A percentile compares a stretch with the other conserved stretches of the same genome.
These are phyloP conservation scores for Dione vanillae DNA, from an alignment of 2,888 invertebrate species.

Conservation along the genomic window DNA sequence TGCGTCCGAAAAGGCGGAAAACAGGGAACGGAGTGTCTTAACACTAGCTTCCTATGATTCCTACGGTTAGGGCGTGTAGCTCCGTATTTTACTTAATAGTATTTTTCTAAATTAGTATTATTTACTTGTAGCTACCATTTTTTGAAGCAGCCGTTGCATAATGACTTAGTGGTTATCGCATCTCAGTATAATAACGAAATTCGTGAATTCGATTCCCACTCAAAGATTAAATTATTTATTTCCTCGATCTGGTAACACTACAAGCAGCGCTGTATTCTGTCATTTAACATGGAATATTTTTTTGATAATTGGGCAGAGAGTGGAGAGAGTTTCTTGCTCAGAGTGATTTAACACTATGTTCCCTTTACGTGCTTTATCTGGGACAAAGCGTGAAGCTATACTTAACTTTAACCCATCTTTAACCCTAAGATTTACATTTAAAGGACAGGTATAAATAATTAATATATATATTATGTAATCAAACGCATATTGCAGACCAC, in stretches of 20 bases:
- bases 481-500: constrained; percentile 26
- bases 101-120: too few species aligned
- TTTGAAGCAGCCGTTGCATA: too few species aligned
- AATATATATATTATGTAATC: neutral
- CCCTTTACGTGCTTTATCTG: neutral
- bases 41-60: too few species aligned
- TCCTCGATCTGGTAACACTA: neutral
- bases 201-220: neutral
- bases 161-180: too few species aligned
- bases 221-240: neutral
- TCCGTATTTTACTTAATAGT: too few species aligned
- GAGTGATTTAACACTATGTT: neutral
- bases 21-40: too few species aligned
- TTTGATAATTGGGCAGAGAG: neutral
- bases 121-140: too few species aligned
- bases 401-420: too few species aligned
- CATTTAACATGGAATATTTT: neutral
- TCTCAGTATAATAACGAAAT: too few species aligned
- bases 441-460: neutral
- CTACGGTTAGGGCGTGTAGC: too few species aligned
- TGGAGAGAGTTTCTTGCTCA: neutral
- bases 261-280: neutral
- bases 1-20: too few species aligned
- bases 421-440: neutral
- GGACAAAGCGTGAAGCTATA: too few species aligned